A percentile compares a stretch with the other conserved stretches of the same genome.
Conservation (phyloP, 92 coral and sea anemone genomes). For the Parazoanthus darwini region DNA sequence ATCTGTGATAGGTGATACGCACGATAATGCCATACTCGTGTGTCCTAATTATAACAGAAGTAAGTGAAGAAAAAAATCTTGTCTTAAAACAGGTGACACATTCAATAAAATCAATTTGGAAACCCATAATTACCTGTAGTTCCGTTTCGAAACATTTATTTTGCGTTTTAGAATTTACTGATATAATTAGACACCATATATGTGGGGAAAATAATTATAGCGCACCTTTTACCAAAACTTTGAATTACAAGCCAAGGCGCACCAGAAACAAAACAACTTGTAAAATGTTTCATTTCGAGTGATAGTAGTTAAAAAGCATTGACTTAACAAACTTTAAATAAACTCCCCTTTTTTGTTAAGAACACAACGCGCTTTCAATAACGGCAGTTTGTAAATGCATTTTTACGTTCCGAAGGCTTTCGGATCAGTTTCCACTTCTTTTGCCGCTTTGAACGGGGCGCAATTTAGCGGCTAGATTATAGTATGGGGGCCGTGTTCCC, state of each 20-base stretch:
- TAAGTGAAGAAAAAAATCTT: slow-evolving; percentile 52
- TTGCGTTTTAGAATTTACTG: slow-evolving; percentile 55
- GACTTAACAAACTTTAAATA: slow-evolving; percentile 46
- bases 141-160: slow-evolving; percentile 60
- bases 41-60: slow-evolving; percentile 56
- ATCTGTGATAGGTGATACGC: slow-evolving; percentile 71
- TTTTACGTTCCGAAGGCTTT: slow-evolving; percentile 10
- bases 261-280: slow-evolving; percentile 30
- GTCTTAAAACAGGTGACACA: slow-evolving; percentile 71
- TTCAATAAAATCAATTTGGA: slow-evolving; percentile 78
- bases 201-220: slow-evolving; percentile 55
- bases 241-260: slow-evolving; percentile 23
- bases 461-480: slow-evolving; percentile 5
- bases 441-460: neutral
- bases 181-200: slow-evolving; percentile 65
- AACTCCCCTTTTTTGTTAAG: slow-evolving; percentile 38
- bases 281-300: slow-evolving; percentile 45
- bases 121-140: slow-evolving; percentile 74
- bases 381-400: slow-evolving; percentile 10
- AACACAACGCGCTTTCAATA: neutral
- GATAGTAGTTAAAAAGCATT: slow-evolving; percentile 34
- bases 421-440: no score
- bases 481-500: slow-evolving; percentile 11
- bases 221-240: slow-evolving; percentile 37
- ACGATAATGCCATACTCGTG: slow-evolving; percentile 45